Evolutionary conservation across 2,113 vertebrate species (phyloP), one percentile per base, ranked within the genome.

Genomic region (Megaptera novaeangliae): DNA sequence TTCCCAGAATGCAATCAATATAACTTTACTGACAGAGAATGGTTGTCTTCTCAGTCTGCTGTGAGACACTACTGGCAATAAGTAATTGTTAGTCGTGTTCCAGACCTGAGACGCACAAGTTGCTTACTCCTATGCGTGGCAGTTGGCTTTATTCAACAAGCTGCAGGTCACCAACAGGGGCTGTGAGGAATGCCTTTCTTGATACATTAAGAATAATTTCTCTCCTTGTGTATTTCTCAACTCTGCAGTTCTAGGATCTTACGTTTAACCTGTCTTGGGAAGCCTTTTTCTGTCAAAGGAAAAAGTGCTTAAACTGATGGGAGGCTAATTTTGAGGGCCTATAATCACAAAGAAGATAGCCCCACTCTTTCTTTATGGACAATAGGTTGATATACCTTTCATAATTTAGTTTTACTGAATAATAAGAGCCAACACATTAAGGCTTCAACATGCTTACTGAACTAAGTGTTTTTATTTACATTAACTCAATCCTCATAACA

Each of bases 101-200:
- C 25, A 49, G 81, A 81, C 21, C 36, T 39, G 49, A 96, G 91
- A 72, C 44, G 34, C 39, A 81, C 34, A 93, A 85, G 59, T 55
- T 81, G 18, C 69, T 95, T 81, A 71, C 29, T 66, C n/a, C 39
- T 84, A 2, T 85, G 88, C 5, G 1, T 52, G 61, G 55, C 31
- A 15, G 66, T 61, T 94, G 80, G 57, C 39, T 95, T 97, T 96
- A 83, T 92, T 95, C 80, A 85, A 78, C 75, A 95, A 96, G 36
- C 55, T 93, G 12, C 12, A 3, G 25, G 75, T 90, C 93, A 91
- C 39, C 59, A 91, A 44, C 18, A 85, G 49, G 27, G 44, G 4
- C 59, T 88, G 25, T 18, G 23, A 90, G 59, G n/a, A 88, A 39
- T 82, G 55, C 21, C 61, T 90, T 39, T 94, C 29, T 74, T 78